Percentiles rank a stretch among this genome's conserved stretches.
These are phyloP conservation scores for Pogonocherus hispidulus DNA, from an alignment of 2,888 invertebrate genomes.

Conservation along the genomic window DNA sequence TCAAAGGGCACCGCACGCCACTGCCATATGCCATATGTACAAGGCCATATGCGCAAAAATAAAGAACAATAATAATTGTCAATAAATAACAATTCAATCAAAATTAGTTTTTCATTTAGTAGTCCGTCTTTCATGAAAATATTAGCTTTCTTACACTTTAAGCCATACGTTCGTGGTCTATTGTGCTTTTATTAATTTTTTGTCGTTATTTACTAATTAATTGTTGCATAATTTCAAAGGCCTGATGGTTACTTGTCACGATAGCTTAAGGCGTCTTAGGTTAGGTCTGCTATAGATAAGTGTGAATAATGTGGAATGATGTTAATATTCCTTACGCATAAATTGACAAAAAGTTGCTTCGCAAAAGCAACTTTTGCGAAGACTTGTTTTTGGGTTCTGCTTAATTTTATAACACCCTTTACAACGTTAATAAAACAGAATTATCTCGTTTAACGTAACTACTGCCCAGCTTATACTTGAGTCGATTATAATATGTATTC, in stretches of 20 bases:
- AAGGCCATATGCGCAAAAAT: too few relatives aligned
- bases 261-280: not conserved
- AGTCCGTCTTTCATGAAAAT: too few relatives aligned
- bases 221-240: not conserved
- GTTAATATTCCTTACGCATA: not conserved
- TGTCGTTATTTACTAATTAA: too few relatives aligned
- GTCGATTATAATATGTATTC: conserved; percentile 23
- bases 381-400: conserved; percentile 7
- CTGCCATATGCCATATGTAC: too few relatives aligned
- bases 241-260: not conserved
- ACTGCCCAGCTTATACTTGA: conserved; percentile 19
- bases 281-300: not conserved
- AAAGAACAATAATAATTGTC: too few relatives aligned
- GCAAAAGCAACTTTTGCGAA: not conserved
- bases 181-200: too few relatives aligned
- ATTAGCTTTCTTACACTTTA: too few relatives aligned
- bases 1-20: too few relatives aligned
- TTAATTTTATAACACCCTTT: conserved; percentile 18
- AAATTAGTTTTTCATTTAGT: too few relatives aligned
- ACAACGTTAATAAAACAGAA: conserved; percentile 16
- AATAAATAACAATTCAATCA: too few relatives aligned
- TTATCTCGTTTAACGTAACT: conserved; percentile 23
- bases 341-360: not conserved
- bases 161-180: too few relatives aligned
- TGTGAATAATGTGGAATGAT: not conserved